Evolutionary conservation across 2,888 invertebrate species (phyloP).

Genomic region (Chrysina gloriosa): DNA sequence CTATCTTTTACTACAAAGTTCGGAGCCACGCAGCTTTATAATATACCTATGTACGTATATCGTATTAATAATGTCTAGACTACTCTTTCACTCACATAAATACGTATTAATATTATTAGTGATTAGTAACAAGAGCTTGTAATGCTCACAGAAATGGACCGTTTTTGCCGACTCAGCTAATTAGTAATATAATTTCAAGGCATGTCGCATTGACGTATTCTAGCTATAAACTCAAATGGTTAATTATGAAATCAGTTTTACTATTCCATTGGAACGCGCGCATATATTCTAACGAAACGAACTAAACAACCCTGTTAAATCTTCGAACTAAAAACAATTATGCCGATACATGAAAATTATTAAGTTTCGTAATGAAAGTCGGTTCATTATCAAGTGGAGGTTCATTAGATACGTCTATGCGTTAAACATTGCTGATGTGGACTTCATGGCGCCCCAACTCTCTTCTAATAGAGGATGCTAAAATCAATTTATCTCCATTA

Average conservation of each 20-base stretch:
- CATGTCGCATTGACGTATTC: no score
- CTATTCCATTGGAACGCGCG: neutral
- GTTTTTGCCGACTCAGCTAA: no score
- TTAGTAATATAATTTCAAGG: no score
- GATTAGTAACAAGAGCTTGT: no score
- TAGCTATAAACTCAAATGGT: no score
- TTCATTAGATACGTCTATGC: conserved; percentile 25
- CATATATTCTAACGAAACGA: neutral
- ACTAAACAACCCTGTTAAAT: neutral
- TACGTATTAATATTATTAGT: no score
- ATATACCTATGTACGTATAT: no score
- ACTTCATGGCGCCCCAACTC: conserved; percentile 25
- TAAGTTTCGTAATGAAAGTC: conserved; percentile 25
- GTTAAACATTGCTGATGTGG: conserved; percentile 22
- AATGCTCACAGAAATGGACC: no score
- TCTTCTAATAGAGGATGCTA: conserved; percentile 18
- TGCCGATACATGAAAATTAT: conserved; percentile 25
- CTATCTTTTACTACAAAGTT: no score
- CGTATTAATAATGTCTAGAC: no score
- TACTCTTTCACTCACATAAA: no score
- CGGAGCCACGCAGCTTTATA: no score
- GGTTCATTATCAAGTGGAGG: conserved; percentile 30
- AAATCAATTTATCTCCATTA: conserved; percentile 36
- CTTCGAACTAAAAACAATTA: conserved; percentile 18
- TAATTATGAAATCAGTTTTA: neutral